phyloP scores from a whole-genome alignment of 2,888 invertebrate species.

The Oeneis ivallda region DNA sequence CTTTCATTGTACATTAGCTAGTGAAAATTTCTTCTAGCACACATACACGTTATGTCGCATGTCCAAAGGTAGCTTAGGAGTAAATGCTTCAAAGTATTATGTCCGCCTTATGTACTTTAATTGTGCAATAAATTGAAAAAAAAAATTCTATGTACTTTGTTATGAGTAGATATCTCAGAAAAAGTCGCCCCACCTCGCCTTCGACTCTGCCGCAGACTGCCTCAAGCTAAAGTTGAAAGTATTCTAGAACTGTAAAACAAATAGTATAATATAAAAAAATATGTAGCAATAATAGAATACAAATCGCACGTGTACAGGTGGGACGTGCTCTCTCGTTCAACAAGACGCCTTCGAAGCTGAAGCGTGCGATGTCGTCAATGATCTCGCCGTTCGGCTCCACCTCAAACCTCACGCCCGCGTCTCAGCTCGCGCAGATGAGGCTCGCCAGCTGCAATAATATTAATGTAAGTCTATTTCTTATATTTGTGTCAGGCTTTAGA shows the following conservation, averaged over 20 bases:
- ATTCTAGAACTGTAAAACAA: too few relatives aligned
- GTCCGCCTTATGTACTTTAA: too few relatives aligned
- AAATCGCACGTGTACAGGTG: conserved; percentile 74
- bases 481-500: not conserved
- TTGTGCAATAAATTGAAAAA: too few relatives aligned
- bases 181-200: not conserved
- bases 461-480: conserved; percentile 83
- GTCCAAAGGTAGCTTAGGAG: too few relatives aligned
- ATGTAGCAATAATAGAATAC: not conserved
- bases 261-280: too few relatives aligned
- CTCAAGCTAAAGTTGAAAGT: not conserved
- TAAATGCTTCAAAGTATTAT: too few relatives aligned
- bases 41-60: too few relatives aligned
- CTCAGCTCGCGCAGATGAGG: conserved; percentile 92
- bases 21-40: too few relatives aligned
- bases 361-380: conserved; percentile 96
- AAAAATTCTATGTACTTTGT: not conserved
- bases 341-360: conserved; percentile 96
- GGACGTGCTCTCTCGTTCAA: conserved; percentile 97
- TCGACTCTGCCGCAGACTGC: not conserved
- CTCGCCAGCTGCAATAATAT: conserved; percentile 93
- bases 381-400: conserved; percentile 95
- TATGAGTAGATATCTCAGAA: not conserved
- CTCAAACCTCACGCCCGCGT: conserved; percentile 90
- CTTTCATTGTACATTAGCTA: not conserved